Conservation (phyloP, 2,797 vertebrate genomes). For the Leuciscus waleckii region DNA sequence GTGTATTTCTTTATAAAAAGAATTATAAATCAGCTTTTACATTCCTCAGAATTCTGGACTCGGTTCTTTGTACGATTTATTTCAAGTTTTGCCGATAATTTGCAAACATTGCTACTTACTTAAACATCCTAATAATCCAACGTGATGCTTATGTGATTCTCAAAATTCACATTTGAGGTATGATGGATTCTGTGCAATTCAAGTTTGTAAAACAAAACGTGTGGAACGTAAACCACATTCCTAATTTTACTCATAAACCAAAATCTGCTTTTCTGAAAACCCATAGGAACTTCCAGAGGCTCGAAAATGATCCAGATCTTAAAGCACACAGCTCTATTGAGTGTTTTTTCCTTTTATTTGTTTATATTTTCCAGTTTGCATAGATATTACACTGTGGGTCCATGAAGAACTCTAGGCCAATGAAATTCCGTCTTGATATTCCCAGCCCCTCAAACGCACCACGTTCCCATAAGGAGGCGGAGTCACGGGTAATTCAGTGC, state of each 20-base stretch:
- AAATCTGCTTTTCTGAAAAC: background rate
- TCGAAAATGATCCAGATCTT: background rate
- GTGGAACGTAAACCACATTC: too few species aligned
- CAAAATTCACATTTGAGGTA: background rate
- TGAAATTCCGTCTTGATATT: background rate
- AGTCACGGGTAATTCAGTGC: background rate
- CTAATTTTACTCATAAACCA: background rate
- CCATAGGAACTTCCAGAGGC: background rate
- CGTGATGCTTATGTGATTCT: background rate
- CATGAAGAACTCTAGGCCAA: conserved; percentile 4
- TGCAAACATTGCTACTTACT: background rate
- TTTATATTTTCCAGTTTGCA: conserved; percentile 18
- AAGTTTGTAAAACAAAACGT: background rate
- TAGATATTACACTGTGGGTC: background rate
- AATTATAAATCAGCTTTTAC: background rate
- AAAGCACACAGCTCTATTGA: background rate
- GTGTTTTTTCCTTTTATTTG: background rate
- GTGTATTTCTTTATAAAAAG: too few species aligned
- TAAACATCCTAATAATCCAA: background rate
- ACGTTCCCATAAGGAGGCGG: background rate
- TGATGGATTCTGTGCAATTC: background rate
- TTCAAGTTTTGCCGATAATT: background rate
- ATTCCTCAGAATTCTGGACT: background rate
- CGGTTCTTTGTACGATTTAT: background rate
- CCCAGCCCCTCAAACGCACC: conserved; percentile 4